phyloP scores from a whole-genome alignment of 2,113 vertebrate species.

The Aviceda subcristata region DNA sequence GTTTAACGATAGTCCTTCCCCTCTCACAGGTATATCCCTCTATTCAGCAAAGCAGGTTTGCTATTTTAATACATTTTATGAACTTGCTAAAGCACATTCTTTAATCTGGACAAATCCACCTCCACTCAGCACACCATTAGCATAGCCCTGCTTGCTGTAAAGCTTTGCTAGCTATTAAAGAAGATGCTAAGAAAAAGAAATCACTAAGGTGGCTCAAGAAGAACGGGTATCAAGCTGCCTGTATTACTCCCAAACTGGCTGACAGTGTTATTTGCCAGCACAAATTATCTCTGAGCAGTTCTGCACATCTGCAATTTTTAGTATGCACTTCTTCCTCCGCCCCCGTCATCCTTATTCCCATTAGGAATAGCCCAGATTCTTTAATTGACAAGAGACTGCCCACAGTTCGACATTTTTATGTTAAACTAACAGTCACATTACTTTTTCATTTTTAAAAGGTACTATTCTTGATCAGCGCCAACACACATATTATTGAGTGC shows the following conservation, averaged over 20 bases:
- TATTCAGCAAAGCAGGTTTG: neutral
- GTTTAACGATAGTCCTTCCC: neutral
- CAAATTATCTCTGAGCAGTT: constrained; percentile 59
- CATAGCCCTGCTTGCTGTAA: neutral
- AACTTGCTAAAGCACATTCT: constrained; percentile 1
- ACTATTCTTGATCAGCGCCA: constrained; percentile 69
- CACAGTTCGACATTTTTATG: constrained; percentile 72
- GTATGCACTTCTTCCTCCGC: neutral
- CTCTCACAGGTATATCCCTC: neutral
- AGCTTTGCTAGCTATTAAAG: neutral
- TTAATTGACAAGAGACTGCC: constrained; percentile 69
- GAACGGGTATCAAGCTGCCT: constrained; percentile 37
- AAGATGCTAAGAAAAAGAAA: neutral
- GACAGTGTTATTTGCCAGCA: constrained; percentile 50
- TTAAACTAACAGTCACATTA: constrained; percentile 71
- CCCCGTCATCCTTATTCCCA: constrained; percentile 43
- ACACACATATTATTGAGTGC: constrained; percentile 66
- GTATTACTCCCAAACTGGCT: constrained; percentile 41
- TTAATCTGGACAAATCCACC: constrained; percentile 22
- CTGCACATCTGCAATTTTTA: constrained; percentile 58
- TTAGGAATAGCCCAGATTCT: constrained; percentile 72
- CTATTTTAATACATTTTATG: neutral
- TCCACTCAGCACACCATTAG: neutral
- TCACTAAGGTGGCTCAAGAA: constrained; percentile 6
- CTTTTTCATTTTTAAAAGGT: constrained; percentile 71